Evolutionary conservation across 2,888 invertebrate genomes (phyloP).

Genomic region (Athetis lepigone): DNA sequence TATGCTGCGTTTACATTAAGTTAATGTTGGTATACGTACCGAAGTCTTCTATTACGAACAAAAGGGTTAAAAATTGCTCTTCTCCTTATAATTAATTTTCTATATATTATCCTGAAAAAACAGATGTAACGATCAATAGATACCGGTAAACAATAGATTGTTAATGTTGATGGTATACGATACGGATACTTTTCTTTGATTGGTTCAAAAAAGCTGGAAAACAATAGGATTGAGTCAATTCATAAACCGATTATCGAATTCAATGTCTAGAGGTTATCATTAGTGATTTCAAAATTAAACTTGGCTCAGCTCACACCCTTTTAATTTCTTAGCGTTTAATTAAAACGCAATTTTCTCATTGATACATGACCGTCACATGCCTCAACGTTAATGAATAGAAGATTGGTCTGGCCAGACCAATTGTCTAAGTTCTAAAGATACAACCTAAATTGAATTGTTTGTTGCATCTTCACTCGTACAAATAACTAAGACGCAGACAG

Average conservation of each 20-base stretch:
- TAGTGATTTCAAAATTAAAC: background rate
- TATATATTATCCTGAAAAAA: no score
- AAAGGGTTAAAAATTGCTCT: no score
- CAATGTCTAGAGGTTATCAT: background rate
- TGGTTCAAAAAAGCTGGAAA: background rate
- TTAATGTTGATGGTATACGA: background rate
- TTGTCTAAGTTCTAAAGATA: constrained; percentile 33
- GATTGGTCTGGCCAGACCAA: constrained; percentile 46
- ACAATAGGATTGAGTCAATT: background rate
- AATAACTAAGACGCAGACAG: constrained; percentile 48
- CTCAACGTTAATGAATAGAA: constrained; percentile 25
- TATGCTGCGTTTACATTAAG: constrained; percentile 12
- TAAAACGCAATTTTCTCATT: constrained; percentile 7
- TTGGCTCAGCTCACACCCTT: background rate
- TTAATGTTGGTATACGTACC: constrained; percentile 7
- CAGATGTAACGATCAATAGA: no score
- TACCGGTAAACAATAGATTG: background rate
- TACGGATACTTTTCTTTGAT: background rate
- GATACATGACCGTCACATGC: constrained; percentile 7
- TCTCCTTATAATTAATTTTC: no score
- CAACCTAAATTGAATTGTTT: constrained; percentile 32
- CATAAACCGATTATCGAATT: background rate
- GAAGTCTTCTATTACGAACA: no score
- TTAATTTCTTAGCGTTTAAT: constrained; percentile 3
- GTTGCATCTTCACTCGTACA: constrained; percentile 44